These are phyloP conservation scores for Chironomus riparius DNA, from an alignment of 2,888 invertebrate genomes.

Conservation along the genomic window DNA sequence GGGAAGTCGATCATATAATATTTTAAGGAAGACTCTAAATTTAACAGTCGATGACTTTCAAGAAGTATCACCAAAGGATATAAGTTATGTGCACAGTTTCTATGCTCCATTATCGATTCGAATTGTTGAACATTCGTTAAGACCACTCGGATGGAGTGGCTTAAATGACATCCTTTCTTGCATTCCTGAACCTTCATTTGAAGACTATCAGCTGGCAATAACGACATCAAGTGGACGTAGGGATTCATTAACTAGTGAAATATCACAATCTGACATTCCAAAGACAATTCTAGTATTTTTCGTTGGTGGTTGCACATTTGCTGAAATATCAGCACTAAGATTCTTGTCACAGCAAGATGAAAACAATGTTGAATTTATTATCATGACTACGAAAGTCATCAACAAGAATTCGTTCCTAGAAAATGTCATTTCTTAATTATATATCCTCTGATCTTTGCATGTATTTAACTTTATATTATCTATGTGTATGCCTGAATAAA, in stretches of 20 bases:
- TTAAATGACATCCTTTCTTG: slow-evolving; percentile 75
- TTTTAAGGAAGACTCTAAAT: slow-evolving; percentile 69
- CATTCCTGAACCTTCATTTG: slow-evolving; percentile 69
- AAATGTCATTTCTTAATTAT: too few species aligned
- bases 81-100: slow-evolving; percentile 84
- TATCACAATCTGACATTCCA: slow-evolving; percentile 42
- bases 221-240: slow-evolving; percentile 46
- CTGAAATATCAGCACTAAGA: slow-evolving; percentile 75
- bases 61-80: slow-evolving; percentile 75
- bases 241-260: slow-evolving; percentile 51
- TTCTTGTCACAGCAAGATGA: slow-evolving; percentile 69
- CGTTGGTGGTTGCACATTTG: slow-evolving; percentile 93
- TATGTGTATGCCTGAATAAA: too few species aligned
- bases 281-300: slow-evolving; percentile 83
- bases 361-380: slow-evolving; percentile 77
- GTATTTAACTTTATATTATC: too few species aligned
- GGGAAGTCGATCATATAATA: slow-evolving; percentile 61
- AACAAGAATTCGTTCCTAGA: slow-evolving; percentile 78
- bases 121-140: slow-evolving; percentile 69
- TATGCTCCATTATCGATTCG: slow-evolving; percentile 90
- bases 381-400: slow-evolving; percentile 85
- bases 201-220: slow-evolving; percentile 51
- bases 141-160: slow-evolving; percentile 64
- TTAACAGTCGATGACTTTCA: slow-evolving; percentile 82
- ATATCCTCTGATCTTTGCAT: too few species aligned